Conservation (phyloP, 1,140 invertebrate species). For the Dreissena rostriformis region DNA sequence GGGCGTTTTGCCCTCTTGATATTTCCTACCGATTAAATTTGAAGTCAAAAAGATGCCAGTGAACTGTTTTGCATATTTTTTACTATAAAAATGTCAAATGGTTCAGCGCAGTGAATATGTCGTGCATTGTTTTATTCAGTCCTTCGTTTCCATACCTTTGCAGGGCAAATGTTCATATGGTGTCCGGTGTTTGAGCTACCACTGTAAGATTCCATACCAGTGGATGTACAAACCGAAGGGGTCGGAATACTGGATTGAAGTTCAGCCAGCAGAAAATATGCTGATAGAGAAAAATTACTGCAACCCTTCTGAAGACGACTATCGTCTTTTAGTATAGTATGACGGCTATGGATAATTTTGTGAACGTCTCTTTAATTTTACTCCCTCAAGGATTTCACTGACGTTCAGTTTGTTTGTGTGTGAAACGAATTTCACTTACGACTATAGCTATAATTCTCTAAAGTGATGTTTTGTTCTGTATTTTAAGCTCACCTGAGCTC, state of each 20-base stretch:
- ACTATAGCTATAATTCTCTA: not conserved
- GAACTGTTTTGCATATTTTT: too few relatives aligned
- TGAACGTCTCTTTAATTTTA: not conserved
- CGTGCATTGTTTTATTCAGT: not conserved
- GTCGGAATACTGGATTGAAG: not conserved
- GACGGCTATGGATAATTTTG: not conserved
- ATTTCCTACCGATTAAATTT: too few relatives aligned
- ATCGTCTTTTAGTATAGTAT: constrained; percentile 8
- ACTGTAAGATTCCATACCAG: constrained; percentile 35
- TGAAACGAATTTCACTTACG: not conserved
- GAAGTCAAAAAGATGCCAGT: too few relatives aligned
- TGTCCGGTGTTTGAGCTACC: constrained; percentile 9
- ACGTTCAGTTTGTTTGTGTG: not conserved
- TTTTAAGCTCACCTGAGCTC: too few relatives aligned
- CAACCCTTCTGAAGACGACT: constrained; percentile 8
- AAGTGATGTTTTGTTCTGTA: too few relatives aligned
- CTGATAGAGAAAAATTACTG: constrained; percentile 28
- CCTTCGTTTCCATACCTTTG: constrained; percentile 8
- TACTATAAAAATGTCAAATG: too few relatives aligned
- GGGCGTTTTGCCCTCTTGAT: not conserved
- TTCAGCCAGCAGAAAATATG: not conserved
- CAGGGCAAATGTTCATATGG: constrained; percentile 17
- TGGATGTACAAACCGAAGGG: constrained; percentile 4
- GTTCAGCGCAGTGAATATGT: too few relatives aligned
- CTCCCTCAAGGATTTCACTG: not conserved